phyloP scores from a whole-genome alignment of 2,797 vertebrate species.

The Sebastes kiyomatsui region DNA sequence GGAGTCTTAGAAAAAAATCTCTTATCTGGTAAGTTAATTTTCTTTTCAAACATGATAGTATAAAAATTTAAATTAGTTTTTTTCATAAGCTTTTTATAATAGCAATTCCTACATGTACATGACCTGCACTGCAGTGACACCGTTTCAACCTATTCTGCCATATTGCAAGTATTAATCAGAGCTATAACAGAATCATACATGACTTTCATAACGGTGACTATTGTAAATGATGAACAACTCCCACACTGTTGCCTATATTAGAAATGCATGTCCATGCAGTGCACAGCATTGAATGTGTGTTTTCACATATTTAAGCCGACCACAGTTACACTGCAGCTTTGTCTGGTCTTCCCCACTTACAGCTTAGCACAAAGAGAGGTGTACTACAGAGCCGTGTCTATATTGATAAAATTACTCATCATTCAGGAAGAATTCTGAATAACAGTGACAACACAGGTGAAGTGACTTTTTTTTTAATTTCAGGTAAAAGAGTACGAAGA shows the following conservation, averaged over 20 bases:
- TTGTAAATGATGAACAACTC: constrained; percentile 15
- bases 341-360: background rate
- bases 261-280: background rate
- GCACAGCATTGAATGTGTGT: background rate
- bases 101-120: background rate
- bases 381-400: background rate
- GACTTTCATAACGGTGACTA: background rate
- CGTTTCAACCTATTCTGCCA: background rate
- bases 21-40: background rate
- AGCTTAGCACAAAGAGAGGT: background rate
- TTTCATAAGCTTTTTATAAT: background rate
- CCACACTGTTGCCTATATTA: background rate
- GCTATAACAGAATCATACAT: constrained; percentile 3
- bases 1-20: background rate
- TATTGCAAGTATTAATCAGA: background rate
- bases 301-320: background rate
- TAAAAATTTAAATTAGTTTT: background rate
- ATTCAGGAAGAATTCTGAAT: background rate
- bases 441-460: background rate
- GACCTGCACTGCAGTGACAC: background rate
- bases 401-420: background rate
- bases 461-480: constrained; percentile 3
- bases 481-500: constrained; percentile 97
- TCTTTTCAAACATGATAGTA: background rate
- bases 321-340: background rate